Evolutionary conservation across 2,797 vertebrate genomes (phyloP).

Genomic region (Chaetophractus vellerosus): DNA sequence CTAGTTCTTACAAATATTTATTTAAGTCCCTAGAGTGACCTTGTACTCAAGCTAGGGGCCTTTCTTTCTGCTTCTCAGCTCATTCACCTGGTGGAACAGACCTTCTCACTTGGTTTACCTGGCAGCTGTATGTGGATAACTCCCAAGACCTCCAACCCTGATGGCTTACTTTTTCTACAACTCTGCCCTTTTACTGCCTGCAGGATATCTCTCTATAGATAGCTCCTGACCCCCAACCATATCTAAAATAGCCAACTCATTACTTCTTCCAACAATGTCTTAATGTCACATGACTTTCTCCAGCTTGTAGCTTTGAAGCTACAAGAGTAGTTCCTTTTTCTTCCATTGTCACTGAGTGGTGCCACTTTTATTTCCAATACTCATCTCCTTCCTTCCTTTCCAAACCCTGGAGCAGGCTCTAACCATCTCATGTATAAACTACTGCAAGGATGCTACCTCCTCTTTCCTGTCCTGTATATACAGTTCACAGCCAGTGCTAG

Average conservation of each 20-base stretch:
- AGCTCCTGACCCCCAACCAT: neutral
- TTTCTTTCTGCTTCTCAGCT: conserved; percentile 33
- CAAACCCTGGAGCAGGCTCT: neutral
- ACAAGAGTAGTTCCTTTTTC: neutral
- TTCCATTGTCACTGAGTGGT: conserved; percentile 9
- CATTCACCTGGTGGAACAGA: neutral
- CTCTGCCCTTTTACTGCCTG: neutral
- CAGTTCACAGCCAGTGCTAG: neutral
- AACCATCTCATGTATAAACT: neutral
- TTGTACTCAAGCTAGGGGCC: neutral
- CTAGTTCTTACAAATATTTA: conserved; percentile 33
- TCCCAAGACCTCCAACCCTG: neutral
- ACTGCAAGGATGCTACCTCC: neutral
- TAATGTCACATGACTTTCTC: neutral
- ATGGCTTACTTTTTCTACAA: neutral
- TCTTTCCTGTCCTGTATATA: neutral
- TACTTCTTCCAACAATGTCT: neutral
- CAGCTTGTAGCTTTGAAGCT: neutral
- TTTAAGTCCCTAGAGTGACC: conserved; percentile 2
- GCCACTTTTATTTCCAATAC: neutral
- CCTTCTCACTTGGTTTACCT: conserved; percentile 18
- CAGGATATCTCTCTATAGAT: neutral
- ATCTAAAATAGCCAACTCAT: neutral
- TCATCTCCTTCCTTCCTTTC: neutral
- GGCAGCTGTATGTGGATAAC: neutral